Evolutionary conservation across 2,888 invertebrate species (phyloP), one percentile per base, ranked within the genome.

Genomic region (Lasiommata megera): DNA sequence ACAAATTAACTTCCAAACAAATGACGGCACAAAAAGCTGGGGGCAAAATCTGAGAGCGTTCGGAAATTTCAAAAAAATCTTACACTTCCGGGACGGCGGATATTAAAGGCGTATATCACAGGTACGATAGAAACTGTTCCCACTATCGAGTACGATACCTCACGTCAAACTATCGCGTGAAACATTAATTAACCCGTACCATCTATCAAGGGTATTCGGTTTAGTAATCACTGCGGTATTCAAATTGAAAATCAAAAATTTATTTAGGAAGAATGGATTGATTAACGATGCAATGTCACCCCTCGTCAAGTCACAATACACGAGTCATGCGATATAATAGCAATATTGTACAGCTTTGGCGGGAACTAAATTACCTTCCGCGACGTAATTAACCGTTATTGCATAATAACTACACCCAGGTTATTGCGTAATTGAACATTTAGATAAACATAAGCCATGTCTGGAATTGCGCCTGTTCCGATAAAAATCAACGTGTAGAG

Each of bases 201-300:
- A 87, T 87, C 84, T 79, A 86, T 84, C 81, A 83, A 75, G 70
- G 64, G 70, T 74, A 75, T 80, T 77, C 78, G 74, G 76, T 84
- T 80, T 78, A 72, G 77, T 77, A 83, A 84, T 84, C 80, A 76
- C 74, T 67, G 77, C 68, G 69, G 73, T 72, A 82, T 82, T 83
- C 73, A 78, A 80, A 84, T 83, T 84, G 84, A 86, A 88, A 87
- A 87, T 87, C 84, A 84, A 85, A 88, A 85, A 82, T 84, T 84
- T 80, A 80, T 81, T 79, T 71, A 64, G 67, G 72, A 74, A 78
- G 76, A 82, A 81, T 80, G 72, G 73, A 76, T 76, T 89, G 89
- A 89, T 89, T 89, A 86, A 89, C 82, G 89, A 88, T 77, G 79
- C 70, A 66, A 73, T 86, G 88, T 87, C 88, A 83, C 80, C 85